These are phyloP conservation scores for Microtus richardsoni DNA, from an alignment of 2,113 vertebrate genomes.

Conservation along the genomic window DNA sequence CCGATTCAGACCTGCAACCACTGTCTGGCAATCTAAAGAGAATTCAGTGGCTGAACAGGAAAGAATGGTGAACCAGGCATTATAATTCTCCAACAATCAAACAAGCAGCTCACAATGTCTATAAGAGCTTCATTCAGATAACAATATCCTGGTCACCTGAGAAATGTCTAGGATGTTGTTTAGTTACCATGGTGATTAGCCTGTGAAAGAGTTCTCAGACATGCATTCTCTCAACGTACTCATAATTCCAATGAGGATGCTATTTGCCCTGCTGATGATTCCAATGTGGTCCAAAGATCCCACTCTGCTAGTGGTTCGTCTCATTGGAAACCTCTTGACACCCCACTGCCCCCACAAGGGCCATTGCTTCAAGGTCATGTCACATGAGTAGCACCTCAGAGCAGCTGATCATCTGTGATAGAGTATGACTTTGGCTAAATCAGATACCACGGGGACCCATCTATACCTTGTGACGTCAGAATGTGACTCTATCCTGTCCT, in stretches of 20 bases:
- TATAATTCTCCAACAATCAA: constrained; percentile 9
- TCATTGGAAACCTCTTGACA: background rate
- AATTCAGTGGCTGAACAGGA: background rate
- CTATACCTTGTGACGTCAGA: background rate
- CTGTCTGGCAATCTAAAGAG: background rate
- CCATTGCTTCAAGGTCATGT: background rate
- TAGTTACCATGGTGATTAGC: background rate
- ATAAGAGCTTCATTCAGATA: background rate
- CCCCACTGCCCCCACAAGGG: background rate
- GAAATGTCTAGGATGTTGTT: background rate
- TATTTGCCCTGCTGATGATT: background rate
- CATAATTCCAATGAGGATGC: background rate
- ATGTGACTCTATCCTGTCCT: background rate
- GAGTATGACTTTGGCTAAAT: background rate
- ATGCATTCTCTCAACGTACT: background rate
- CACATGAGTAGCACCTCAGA: background rate
- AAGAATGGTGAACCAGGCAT: background rate
- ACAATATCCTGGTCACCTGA: background rate
- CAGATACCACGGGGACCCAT: background rate
- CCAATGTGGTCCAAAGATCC: background rate
- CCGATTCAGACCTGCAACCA: background rate
- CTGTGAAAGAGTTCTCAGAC: background rate
- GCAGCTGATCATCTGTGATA: background rate
- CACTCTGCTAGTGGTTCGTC: background rate
- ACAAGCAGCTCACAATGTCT: background rate